Conservation (phyloP, 2,888 invertebrate genomes). For the Monochamus alternatus region DNA sequence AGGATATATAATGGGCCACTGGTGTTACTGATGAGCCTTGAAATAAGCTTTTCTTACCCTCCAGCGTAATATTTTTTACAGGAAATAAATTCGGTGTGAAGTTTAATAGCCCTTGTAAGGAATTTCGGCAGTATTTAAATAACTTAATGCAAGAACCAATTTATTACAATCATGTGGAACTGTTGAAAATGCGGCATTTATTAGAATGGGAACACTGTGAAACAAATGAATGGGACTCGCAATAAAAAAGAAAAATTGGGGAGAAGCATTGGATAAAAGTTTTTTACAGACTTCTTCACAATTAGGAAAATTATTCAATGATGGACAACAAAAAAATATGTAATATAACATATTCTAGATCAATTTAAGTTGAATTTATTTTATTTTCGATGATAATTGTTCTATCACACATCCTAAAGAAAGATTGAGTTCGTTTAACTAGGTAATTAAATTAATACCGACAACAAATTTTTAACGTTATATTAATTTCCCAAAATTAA, state of each 20-base stretch:
- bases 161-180: constrained; percentile 6
- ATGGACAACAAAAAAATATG: too few relatives aligned
- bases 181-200: background rate
- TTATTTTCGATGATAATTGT: too few relatives aligned
- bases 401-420: too few relatives aligned
- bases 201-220: background rate
- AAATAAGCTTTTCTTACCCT: constrained; percentile 45
- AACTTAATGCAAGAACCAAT: constrained; percentile 3
- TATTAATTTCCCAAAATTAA: too few relatives aligned
- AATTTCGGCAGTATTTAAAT: constrained; percentile 19
- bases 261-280: too few relatives aligned
- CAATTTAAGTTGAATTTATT: too few relatives aligned
- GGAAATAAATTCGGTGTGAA: constrained; percentile 39
- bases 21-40: constrained; percentile 47
- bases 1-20: constrained; percentile 49
- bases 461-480: too few relatives aligned
- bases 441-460: too few relatives aligned
- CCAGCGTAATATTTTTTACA: constrained; percentile 39
- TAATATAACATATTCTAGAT: too few relatives aligned
- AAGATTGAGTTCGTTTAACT: too few relatives aligned
- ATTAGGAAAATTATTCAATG: too few relatives aligned
- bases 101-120: constrained; percentile 14
- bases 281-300: too few relatives aligned
- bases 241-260: constrained; percentile 9
- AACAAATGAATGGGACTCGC: background rate